These are phyloP conservation scores for Istiophorus platypterus DNA, from an alignment of 2,113 vertebrate genomes.

Conservation along the genomic window DNA sequence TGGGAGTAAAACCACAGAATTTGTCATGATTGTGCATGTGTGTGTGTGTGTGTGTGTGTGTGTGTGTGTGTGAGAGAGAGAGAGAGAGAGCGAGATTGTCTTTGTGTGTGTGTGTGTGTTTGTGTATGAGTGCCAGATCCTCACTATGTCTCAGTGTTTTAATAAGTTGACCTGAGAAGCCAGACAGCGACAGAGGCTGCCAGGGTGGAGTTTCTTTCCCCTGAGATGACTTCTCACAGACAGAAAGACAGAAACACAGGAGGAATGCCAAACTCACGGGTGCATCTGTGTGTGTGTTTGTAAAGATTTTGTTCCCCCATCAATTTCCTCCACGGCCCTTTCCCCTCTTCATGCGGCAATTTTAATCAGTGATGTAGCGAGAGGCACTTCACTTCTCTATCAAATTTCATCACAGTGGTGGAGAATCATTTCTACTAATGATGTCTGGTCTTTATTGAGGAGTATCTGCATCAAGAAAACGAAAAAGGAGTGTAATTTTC, in stretches of 20 bases:
- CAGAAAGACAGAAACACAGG: conserved; percentile 24
- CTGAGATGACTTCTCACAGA: conserved; percentile 42
- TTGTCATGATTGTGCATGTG: conserved; percentile 12
- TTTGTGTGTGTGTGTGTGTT: conserved; percentile 14
- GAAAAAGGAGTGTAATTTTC: neutral
- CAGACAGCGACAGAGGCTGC: conserved; percentile 49
- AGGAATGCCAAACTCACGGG: conserved; percentile 27
- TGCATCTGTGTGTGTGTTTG: conserved; percentile 12
- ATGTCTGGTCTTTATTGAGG: neutral
- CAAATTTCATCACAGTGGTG: conserved; percentile 14
- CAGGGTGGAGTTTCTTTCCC: conserved; percentile 38
- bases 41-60: neutral
- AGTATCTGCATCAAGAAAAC: neutral
- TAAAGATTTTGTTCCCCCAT: neutral
- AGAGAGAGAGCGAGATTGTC: too few species aligned
- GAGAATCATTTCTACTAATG: conserved; percentile 8
- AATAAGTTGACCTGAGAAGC: conserved; percentile 50
- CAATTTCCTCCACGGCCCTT: conserved; percentile 17
- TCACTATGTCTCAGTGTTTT: conserved; percentile 45
- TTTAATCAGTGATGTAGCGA: conserved; percentile 40
- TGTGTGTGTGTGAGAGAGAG: neutral
- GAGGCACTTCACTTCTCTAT: conserved; percentile 27
- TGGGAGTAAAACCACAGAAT: conserved; percentile 32
- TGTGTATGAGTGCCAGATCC: neutral
- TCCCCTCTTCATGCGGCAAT: conserved; percentile 28